Base-by-base conservation (phyloP, 2,888 invertebrate species). In the Germaria angustata region DNA sequence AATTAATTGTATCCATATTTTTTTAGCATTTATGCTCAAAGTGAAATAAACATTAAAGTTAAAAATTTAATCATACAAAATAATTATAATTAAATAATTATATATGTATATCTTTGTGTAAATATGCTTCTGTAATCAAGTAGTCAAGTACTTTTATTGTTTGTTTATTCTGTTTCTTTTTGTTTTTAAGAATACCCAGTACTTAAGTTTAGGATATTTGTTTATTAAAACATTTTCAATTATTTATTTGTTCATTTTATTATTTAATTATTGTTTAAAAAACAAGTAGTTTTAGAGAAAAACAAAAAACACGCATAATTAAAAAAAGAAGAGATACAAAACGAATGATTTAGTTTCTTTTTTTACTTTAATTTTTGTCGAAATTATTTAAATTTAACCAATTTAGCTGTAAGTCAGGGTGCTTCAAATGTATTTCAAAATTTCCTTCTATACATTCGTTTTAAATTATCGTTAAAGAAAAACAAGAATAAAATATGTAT, bases 381-480 rank as follows among this genome's bases (percentile, higher is more conserved):
- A 53, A 68, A 69, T n/a, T 22, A 34, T 41, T 77, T 34, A 4
- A 73, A 73, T 44, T 41, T 53, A 46, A 69, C 9, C 28, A 63
- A 59, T 46, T 76, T 82, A 82, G 79, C 66, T 82, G n/a, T 82
- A 82, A 79, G 82, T 79, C 75, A 71, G 82, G 82, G 82, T 82
- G 82, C 82, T 82, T 82, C 75, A 76, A 66, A 71, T 59, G 51
- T 66, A 82, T 79, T 82, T 79, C 79, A 55, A 80, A 80, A 79
- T 79, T 82, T 79, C 55, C 28, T 76, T 79, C 71, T 71, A 59
- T 41, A 71, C 28, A 51, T 59, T 53, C 34, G 44, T 61, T 51
- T 68, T 36, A 69, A 69, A 49, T 13, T 11, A 57, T 28, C 20
- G 6, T 5, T 5, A 66, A 68, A 36, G 41, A n/a, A 55, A 22